Base-by-base conservation (phyloP, 92 coral and sea anemone species). In the Phenganax marumi region DNA sequence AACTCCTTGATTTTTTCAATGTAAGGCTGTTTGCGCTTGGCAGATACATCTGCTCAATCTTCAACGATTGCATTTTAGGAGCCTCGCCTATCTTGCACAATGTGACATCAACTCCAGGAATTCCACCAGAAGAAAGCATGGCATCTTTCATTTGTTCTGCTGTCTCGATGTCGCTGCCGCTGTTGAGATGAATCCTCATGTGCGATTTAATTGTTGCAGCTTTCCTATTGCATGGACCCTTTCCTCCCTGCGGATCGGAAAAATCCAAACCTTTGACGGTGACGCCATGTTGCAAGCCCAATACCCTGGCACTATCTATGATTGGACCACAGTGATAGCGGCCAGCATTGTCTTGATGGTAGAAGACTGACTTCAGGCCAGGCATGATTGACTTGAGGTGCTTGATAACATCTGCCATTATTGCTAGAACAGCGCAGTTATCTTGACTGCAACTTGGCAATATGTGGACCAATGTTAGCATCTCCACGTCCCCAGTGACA, bases 161-260 rank as follows among this genome's bases (percentile, higher is more conserved):
- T 24, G 82, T 76, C 76, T 89, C 87, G 39, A 88, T 85, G 74
- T 88, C 87, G 76, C 78, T 87, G 14, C 92, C 90, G 26, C 85
- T 52, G 68, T 87, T 87, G 18, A 89, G 85, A 57, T 89, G 79
- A 55, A 89, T 83, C 24, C 65, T 86, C 87, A 86, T 86, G 58
- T 86, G 91, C 16, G 85, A 89, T 65, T 89, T 89, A 57, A 86
- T 89, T 47, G 87, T 86, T 51, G 90, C 91, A 47, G 90, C 91
- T 54, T 89, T 86, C 52, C 90, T 26, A 80, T 86, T n/a, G n/a
- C n/a, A n/a, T n/a, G n/a, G n/a, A n/a, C n/a, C n/a, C n/a, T n/a
- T n/a, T n/a, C n/a, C n/a, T n/a, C n/a, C 43, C 43, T 33, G 43
- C 4, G 43, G 43, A 33, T 33, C 43, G 43, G 89, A 88, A 68